Evolutionary conservation across 2,888 invertebrate species (phyloP).

Genomic region (Trissolcus brochymenae): DNA sequence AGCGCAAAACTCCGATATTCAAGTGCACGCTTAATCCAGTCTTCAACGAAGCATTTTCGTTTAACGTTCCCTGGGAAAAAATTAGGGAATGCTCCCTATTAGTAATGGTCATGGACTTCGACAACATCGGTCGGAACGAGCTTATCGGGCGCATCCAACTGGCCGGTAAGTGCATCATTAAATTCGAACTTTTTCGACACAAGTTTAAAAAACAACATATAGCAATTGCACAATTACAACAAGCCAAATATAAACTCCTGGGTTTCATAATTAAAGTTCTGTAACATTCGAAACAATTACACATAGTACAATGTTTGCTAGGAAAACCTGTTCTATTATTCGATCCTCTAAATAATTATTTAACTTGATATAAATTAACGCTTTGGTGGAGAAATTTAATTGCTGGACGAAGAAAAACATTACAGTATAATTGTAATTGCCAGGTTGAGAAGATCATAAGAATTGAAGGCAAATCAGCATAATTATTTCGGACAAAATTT

Average conservation of each 20-base stretch:
- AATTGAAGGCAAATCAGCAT: too few species aligned
- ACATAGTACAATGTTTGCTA: too few species aligned
- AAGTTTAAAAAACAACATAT: not conserved
- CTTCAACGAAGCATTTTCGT: slow-evolving; percentile 96
- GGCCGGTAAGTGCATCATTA: slow-evolving; percentile 81
- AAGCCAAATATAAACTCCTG: too few species aligned
- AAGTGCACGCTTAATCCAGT: slow-evolving; percentile 96
- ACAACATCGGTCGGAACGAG: slow-evolving; percentile 95
- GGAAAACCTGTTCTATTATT: too few species aligned
- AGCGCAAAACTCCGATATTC: slow-evolving; percentile 95
- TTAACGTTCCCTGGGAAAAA: slow-evolving; percentile 98
- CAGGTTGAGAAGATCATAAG: too few species aligned
- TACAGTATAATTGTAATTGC: not conserved
- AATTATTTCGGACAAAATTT: too few species aligned
- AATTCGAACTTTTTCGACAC: not conserved
- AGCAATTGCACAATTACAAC: too few species aligned
- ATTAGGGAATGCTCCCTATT: slow-evolving; percentile 95
- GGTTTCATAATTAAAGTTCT: too few species aligned
- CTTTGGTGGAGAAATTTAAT: slow-evolving; percentile 1
- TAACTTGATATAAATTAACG: not conserved
- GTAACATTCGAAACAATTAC: too few species aligned
- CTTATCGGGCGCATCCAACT: slow-evolving; percentile 94
- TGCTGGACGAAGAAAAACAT: not conserved
- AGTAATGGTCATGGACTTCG: slow-evolving; percentile 98
- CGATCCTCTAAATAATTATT: not conserved